phyloP scores from a whole-genome alignment of 2,113 vertebrate genomes.

The Mionectes macconnelli region DNA sequence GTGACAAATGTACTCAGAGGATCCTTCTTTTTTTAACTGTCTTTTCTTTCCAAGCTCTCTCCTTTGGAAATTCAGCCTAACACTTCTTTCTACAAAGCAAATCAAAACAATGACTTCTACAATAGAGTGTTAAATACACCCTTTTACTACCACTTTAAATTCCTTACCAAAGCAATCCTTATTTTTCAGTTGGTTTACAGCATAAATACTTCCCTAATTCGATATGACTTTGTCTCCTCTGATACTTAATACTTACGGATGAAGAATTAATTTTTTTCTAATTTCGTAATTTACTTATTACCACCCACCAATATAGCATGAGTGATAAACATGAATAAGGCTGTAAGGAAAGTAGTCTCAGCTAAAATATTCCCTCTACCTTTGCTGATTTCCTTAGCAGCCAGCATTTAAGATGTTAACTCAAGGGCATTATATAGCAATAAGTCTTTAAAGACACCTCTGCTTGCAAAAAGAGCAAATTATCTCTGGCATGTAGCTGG shows the following conservation, averaged over 20 bases:
- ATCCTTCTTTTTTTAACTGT: neutral
- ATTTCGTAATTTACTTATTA: neutral
- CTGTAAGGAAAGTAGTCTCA: neutral
- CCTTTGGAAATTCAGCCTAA: neutral
- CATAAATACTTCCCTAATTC: neutral
- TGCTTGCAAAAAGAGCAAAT: neutral
- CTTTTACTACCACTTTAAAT: neutral
- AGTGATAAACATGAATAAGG: neutral
- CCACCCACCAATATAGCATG: neutral
- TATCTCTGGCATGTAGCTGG: neutral
- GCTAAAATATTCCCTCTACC: neutral
- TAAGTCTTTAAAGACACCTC: neutral
- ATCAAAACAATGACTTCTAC: neutral
- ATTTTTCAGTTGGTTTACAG: neutral
- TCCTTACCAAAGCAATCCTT: neutral
- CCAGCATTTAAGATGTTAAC: neutral
- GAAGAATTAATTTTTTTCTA: neutral
- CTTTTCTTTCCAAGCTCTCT: neutral
- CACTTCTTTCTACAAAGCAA: neutral
- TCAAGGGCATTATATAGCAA: neutral
- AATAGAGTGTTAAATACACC: neutral
- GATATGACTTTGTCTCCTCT: neutral
- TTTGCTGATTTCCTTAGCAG: neutral
- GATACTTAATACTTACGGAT: neutral
- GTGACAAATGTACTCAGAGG: neutral